Evolutionary conservation across 2,797 vertebrate species (phyloP).

Genomic region (Sebastes hopkinsi): DNA sequence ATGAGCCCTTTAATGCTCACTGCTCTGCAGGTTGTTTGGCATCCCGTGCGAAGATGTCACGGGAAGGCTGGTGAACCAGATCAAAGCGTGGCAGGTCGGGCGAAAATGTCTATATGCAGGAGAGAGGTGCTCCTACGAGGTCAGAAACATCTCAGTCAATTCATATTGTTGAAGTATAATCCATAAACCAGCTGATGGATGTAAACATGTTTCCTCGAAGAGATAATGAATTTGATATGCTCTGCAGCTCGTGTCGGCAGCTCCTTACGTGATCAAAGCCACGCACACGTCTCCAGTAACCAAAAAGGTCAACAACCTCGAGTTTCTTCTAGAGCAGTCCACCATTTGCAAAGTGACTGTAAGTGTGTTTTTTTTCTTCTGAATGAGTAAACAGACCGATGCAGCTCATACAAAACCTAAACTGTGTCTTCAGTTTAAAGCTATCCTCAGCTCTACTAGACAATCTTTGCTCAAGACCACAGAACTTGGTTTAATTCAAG

Average conservation of each 20-base stretch:
- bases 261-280: slow-evolving; percentile 54
- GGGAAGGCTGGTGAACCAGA: slow-evolving; percentile 70
- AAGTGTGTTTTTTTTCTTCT: not conserved
- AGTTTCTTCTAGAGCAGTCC: slow-evolving; percentile 63
- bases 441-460: not conserved
- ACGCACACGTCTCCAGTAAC: slow-evolving; percentile 58
- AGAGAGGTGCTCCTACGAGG: slow-evolving; percentile 67
- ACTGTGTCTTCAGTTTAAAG: not conserved
- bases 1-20: not conserved
- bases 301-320: slow-evolving; percentile 46
- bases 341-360: slow-evolving; percentile 62
- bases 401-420: not conserved
- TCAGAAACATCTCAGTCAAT: slow-evolving; percentile 26
- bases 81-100: slow-evolving; percentile 72
- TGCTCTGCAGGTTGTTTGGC: slow-evolving; percentile 56
- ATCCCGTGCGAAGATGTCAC: slow-evolving; percentile 55
- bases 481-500: not conserved
- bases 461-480: not conserved
- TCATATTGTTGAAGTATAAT: not conserved
- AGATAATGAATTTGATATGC: slow-evolving; percentile 7
- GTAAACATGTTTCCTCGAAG: not conserved
- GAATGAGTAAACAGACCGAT: not conserved
- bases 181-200: not conserved
- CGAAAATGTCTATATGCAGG: slow-evolving; percentile 56
- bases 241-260: slow-evolving; percentile 57